phyloP scores from a whole-genome alignment of 2,113 vertebrate genomes.

The Nerophis lumbriciformis region DNA sequence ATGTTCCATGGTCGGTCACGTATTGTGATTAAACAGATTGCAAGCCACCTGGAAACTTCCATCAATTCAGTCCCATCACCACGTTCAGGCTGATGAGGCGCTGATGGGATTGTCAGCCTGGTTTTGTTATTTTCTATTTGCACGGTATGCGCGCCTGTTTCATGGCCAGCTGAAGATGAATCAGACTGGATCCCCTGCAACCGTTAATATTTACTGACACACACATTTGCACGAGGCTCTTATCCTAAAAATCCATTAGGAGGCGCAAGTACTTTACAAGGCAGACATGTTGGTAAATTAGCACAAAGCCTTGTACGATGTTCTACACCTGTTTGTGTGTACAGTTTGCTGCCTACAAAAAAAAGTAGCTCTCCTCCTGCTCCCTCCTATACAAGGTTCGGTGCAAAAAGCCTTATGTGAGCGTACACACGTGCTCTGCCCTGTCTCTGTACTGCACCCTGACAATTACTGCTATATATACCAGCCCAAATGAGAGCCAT shows the following conservation, averaged over 20 bases:
- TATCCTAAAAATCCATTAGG: slow-evolving; percentile 45
- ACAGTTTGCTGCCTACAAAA: slow-evolving; percentile 4
- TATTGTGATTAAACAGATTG: slow-evolving; percentile 40
- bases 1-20: slow-evolving; percentile 35
- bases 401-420: slow-evolving; percentile 60
- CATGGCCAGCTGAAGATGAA: slow-evolving; percentile 18
- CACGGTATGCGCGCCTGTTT: slow-evolving; percentile 7
- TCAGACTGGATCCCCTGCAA: slow-evolving; percentile 26
- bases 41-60: slow-evolving; percentile 10
- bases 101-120: slow-evolving; percentile 6
- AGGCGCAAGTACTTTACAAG: slow-evolving; percentile 27
- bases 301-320: slow-evolving; percentile 7
- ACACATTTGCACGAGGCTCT: slow-evolving; percentile 48
- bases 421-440: slow-evolving; percentile 60
- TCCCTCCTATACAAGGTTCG: slow-evolving; percentile 43
- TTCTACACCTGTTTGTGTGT: slow-evolving; percentile 8
- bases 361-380: slow-evolving; percentile 18
- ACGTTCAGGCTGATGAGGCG: slow-evolving; percentile 13
- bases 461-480: slow-evolving; percentile 80
- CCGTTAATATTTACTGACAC: slow-evolving; percentile 39
- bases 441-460: slow-evolving; percentile 65
- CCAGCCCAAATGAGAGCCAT: slow-evolving; percentile 74
- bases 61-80: slow-evolving; percentile 4
- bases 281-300: slow-evolving; percentile 24
- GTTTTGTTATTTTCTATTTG: slow-evolving; percentile 20